Evolutionary conservation across 1,140 invertebrate genomes (phyloP).

Genomic region (Drosophila gunungcola): DNA sequence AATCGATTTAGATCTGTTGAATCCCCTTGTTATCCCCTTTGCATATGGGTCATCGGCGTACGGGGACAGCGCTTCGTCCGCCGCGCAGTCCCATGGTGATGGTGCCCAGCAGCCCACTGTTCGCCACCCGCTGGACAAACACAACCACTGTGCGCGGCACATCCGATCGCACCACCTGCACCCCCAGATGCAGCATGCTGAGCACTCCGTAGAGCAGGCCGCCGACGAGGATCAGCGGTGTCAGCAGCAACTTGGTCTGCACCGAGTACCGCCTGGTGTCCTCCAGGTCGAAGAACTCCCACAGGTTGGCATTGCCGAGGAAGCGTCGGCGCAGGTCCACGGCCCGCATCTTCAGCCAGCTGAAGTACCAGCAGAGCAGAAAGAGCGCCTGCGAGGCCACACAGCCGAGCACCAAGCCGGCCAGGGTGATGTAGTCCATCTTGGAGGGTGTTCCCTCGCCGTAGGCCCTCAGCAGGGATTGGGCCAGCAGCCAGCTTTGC

Average conservation of each 20-base stretch:
- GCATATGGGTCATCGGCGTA: background rate
- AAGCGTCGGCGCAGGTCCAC: conserved; percentile 51
- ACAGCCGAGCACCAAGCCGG: conserved; percentile 61
- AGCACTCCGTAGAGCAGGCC: conserved; percentile 58
- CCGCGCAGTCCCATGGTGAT: conserved; percentile 10
- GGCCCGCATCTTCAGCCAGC: conserved; percentile 61
- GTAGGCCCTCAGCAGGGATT: background rate
- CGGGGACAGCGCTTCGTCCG: background rate
- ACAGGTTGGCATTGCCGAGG: conserved; percentile 56
- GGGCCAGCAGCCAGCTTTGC: conserved; percentile 12
- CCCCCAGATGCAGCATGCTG: conserved; percentile 50
- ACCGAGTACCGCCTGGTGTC: conserved; percentile 52
- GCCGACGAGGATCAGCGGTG: conserved; percentile 54
- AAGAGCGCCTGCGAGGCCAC: conserved; percentile 57
- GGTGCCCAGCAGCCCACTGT: conserved; percentile 29
- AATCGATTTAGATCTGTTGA: background rate
- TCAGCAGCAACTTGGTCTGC: conserved; percentile 59
- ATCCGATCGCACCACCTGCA: conserved; percentile 62
- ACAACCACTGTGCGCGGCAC: conserved; percentile 63
- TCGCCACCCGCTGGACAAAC: conserved; percentile 52
- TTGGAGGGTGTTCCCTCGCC: conserved; percentile 20
- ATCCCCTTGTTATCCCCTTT: too few relatives aligned
- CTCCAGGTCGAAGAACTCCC: conserved; percentile 70
- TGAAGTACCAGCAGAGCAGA: conserved; percentile 68
- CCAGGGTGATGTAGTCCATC: conserved; percentile 72